Evolutionary conservation across 2,113 vertebrate genomes (phyloP).

Genomic region (Chlamydotis undulata): DNA sequence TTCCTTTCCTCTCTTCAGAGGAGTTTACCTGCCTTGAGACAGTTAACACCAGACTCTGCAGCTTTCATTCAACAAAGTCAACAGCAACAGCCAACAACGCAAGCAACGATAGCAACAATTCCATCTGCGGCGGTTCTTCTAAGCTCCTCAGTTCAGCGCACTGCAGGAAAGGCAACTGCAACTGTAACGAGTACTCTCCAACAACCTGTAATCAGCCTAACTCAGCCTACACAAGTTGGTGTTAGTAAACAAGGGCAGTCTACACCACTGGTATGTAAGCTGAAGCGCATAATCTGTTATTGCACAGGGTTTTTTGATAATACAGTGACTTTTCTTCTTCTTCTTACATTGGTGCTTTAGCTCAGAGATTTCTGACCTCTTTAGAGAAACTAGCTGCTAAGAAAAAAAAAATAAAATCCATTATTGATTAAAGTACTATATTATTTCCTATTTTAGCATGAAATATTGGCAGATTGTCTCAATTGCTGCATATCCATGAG

Average conservation of each 20-base stretch:
- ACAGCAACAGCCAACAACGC: conserved; percentile 81
- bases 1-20: conserved; percentile 75
- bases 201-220: conserved; percentile 88
- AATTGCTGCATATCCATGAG: not conserved
- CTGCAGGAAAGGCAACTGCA: conserved; percentile 80
- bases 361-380: not conserved
- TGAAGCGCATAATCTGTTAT: not conserved
- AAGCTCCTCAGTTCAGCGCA: conserved; percentile 79
- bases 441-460: not conserved
- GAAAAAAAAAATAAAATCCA: not conserved
- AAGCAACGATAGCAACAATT: conserved; percentile 84
- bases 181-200: conserved; percentile 86
- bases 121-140: conserved; percentile 85
- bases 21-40: conserved; percentile 95
- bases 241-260: conserved; percentile 81
- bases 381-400: not conserved
- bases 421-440: not conserved
- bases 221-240: conserved; percentile 82
- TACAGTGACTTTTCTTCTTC: not conserved
- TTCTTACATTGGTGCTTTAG: not conserved
- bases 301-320: not conserved
- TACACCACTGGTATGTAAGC: conserved; percentile 79
- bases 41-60: conserved; percentile 93
- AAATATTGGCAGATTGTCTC: not conserved
- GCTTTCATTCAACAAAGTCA: conserved; percentile 98